Conservation (phyloP, 92 coral and sea anemone genomes). For the Zoanthus sociatus region DNA sequence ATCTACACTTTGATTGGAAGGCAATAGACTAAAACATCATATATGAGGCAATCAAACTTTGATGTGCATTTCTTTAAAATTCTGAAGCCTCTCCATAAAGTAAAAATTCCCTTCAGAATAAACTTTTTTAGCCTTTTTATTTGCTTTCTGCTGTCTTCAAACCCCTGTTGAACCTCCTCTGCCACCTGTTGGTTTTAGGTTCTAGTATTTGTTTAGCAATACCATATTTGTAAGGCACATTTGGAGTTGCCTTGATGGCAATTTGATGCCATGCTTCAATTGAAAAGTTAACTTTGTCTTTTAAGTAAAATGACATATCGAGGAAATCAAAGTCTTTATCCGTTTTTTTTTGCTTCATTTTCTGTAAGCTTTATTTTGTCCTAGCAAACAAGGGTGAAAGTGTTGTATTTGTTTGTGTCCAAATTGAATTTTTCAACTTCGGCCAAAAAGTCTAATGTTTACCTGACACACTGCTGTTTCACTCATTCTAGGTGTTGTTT, state of each 20-base stretch:
- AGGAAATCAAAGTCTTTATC: slow-evolving; percentile 53
- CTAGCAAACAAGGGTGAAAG: slow-evolving; percentile 34
- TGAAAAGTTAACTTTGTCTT: slow-evolving; percentile 65
- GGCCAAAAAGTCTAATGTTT: slow-evolving; percentile 47
- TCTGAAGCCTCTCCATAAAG: too few species aligned
- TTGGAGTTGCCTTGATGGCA: slow-evolving; percentile 50
- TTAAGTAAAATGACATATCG: slow-evolving; percentile 62
- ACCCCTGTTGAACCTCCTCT: slow-evolving; percentile 62
- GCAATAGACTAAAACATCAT: too few species aligned
- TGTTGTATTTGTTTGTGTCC: slow-evolving; percentile 36
- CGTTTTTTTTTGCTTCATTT: slow-evolving; percentile 49
- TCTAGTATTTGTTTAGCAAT: slow-evolving; percentile 52
- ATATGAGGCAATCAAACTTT: too few species aligned
- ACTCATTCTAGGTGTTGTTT: slow-evolving; percentile 45
- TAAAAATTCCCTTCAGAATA: background rate
- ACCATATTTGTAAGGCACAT: slow-evolving; percentile 47
- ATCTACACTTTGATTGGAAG: too few species aligned
- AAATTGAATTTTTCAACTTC: background rate
- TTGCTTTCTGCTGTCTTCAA: slow-evolving; percentile 40
- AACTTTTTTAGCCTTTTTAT: slow-evolving; percentile 5
- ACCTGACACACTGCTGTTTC: slow-evolving; percentile 47
- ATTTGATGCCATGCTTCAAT: slow-evolving; percentile 76
- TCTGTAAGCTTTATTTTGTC: slow-evolving; percentile 47
- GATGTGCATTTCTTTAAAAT: too few species aligned
- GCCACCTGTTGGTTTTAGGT: slow-evolving; percentile 57